phyloP scores from a whole-genome alignment of 2,797 vertebrate species.

The Acanthurus tractus region DNA sequence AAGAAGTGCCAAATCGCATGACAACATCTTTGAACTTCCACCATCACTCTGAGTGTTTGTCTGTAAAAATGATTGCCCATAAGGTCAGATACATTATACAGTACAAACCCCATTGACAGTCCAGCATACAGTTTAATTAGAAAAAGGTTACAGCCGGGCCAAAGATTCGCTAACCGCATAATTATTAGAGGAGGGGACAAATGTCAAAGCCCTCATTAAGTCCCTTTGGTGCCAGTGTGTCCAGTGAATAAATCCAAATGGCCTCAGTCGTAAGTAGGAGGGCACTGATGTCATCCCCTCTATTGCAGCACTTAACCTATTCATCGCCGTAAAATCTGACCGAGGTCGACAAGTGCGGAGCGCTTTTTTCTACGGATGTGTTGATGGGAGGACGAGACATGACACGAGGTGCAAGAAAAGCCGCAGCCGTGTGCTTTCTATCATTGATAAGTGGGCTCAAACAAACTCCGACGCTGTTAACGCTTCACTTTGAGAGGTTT shows the following conservation, averaged over 20 bases:
- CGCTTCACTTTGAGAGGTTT: not conserved
- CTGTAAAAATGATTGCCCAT: slow-evolving; percentile 15
- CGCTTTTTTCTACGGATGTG: slow-evolving; percentile 27
- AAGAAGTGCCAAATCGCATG: not conserved
- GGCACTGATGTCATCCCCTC: slow-evolving; percentile 45
- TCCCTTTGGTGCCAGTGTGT: slow-evolving; percentile 69
- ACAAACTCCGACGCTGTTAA: not conserved
- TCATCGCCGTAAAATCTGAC: slow-evolving; percentile 48
- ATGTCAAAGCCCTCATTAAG: slow-evolving; percentile 75
- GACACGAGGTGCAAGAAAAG: not conserved
- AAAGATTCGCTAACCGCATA: slow-evolving; percentile 57
- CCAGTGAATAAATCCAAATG: slow-evolving; percentile 66
- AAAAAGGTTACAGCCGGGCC: slow-evolving; percentile 58
- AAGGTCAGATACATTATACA: slow-evolving; percentile 48
- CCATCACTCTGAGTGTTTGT: slow-evolving; percentile 2
- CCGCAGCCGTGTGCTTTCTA: not conserved
- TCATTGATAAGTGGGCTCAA: not conserved
- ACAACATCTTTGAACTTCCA: slow-evolving; percentile 16
- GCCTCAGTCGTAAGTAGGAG: slow-evolving; percentile 27
- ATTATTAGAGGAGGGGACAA: slow-evolving; percentile 69
- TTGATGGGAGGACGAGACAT: not conserved
- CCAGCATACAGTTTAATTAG: slow-evolving; percentile 56
- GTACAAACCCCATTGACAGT: slow-evolving; percentile 40
- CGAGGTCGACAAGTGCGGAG: slow-evolving; percentile 30
- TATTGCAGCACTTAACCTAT: slow-evolving; percentile 64